Evolutionary conservation across 2,113 vertebrate species (phyloP), one percentile per base, ranked within the genome.

Genomic region (Dicerorhinus sumatrensis): DNA sequence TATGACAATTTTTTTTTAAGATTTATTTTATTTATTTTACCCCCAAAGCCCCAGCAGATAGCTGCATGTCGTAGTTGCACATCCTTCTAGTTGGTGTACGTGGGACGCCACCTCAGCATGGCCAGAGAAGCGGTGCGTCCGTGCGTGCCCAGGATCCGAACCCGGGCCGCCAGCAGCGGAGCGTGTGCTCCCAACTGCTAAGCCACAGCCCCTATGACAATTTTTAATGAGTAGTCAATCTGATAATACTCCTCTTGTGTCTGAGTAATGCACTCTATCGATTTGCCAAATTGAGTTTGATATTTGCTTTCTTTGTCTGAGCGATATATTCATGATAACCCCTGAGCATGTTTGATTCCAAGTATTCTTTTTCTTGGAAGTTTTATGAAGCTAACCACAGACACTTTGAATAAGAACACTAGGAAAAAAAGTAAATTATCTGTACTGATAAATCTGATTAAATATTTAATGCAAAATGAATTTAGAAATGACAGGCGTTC

Each of bases 381-480:
- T 69, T 91, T 84, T 75, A 95, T 70, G 25, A 51, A 2, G 0
- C 6, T 97, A 88, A 20, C 0, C 6, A 31, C 33, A 60, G 4
- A 67, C 6, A 36, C 51, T 95, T 95, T 93, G 36, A 89, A 65
- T 27, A 87, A 93, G 8, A 87, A 63, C 2, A 25, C 29, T 60
- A 54, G 31, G 46, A 72, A 88, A 90, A 73, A 90, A 97, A 69
- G 25, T 9, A 98, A 33, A 39, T 95, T 95, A 75, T 85, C 84
- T 72, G 2, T 81, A 86, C 2, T 77, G 42, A 93, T 89, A 95
- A 77, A 73, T 82, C 39, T 91, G 18, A 98, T 98, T 86, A 96
- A 98, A 96, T 87, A 39, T 90, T 94, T 97, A 31, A 65, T 93
- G 58, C 56, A 98, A 97, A 96, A 54, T 97, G 39, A 75, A 89